Evolutionary conservation across 2,888 invertebrate genomes (phyloP), one percentile per base, ranked within the genome.

Genomic region (Drosophila barbarae): DNA sequence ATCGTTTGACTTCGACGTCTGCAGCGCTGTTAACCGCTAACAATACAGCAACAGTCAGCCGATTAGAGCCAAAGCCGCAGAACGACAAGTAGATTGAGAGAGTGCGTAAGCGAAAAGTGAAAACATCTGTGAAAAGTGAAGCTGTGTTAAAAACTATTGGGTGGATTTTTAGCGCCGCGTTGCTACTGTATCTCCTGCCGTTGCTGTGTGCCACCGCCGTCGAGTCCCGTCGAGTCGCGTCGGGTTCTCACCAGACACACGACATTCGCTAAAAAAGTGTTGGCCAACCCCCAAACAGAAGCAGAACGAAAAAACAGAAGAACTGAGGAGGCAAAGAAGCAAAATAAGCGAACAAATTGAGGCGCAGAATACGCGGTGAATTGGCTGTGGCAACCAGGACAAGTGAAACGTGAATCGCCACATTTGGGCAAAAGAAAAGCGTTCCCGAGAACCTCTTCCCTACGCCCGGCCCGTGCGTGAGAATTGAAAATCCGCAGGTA

Each of bases 251-350:
- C 5, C 47, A 49, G 47, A 49, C 47, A 49, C 47, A 49, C 47
- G 47, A 49, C 69, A 77, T 64, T 74, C 58, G 42, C 71, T 59
- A 58, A 68, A 59, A 72, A 74, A 69, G 66, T 73, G 58, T 74
- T 76, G 73, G 30, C 61, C 54, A 51, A 49, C 47, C 47, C 47
- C 47, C 47, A 49, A 49, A 49, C 47, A 34, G 47, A 30, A 30
- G 21, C 32, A 49, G 32, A 47, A 21, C 32, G 47, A 13, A 21
- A 15, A 28, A 46, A 30, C 28, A 12, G 28, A 44, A 7, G 46
- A 30, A 18, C 30, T 12, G 18, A 30, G 30, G 18, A 30, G 30
- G 46, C 47, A n/a, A 49, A 30, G 10, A 32, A 32, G 30, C 47
- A 32, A 47, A 13, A 18, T 30, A 30, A 30, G 46, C 18, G 18